Conservation (phyloP, 2,797 vertebrate species). For the Natrix natrix region DNA sequence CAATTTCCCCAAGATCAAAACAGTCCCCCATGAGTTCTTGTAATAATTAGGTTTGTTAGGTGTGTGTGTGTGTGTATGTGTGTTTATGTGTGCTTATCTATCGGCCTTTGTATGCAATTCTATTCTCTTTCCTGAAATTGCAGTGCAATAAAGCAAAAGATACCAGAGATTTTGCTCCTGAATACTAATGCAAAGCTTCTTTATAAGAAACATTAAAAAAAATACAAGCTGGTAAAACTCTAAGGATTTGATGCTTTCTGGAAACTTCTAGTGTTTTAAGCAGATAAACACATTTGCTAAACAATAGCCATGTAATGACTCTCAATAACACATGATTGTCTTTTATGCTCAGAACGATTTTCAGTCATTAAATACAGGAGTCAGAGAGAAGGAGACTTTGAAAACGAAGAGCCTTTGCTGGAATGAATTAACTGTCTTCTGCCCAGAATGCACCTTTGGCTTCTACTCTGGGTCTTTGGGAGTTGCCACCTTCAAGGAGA, state of each 20-base stretch:
- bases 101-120: not conserved
- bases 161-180: not conserved
- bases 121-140: slow-evolving; percentile 13
- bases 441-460: slow-evolving; percentile 55
- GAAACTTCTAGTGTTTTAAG: slow-evolving; percentile 51
- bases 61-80: not conserved
- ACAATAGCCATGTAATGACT: slow-evolving; percentile 35
- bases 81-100: not conserved
- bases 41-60: not conserved
- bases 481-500: slow-evolving; percentile 55
- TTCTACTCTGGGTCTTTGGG: slow-evolving; percentile 53
- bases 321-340: slow-evolving; percentile 55
- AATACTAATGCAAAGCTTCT: slow-evolving; percentile 1
- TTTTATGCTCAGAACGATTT: slow-evolving; percentile 66
- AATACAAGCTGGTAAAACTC: slow-evolving; percentile 28
- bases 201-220: slow-evolving; percentile 20
- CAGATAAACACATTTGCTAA: slow-evolving; percentile 49
- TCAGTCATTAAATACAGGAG: slow-evolving; percentile 62
- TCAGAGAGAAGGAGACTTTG: slow-evolving; percentile 41
- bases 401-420: slow-evolving; percentile 59
- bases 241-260: slow-evolving; percentile 28
- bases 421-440: slow-evolving; percentile 58
- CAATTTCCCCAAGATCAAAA: not conserved
- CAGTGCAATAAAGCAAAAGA: not conserved
- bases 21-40: not conserved